Evolutionary conservation across 2,888 invertebrate species (phyloP).

Genomic region (Lomographa bimaculata): DNA sequence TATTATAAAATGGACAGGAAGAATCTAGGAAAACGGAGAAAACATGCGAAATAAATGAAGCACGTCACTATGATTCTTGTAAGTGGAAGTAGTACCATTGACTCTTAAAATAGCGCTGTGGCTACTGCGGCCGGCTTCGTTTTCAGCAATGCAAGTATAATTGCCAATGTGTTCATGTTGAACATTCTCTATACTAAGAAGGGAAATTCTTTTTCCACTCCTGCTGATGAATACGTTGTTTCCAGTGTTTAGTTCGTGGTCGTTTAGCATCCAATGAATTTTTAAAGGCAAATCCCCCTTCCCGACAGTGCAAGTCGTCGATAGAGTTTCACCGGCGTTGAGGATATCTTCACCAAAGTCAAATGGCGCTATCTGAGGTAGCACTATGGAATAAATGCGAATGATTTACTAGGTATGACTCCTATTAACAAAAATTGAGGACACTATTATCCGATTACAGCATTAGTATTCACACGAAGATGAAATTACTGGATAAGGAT

Average conservation of each 20-base stretch:
- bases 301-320: constrained; percentile 87
- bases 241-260: constrained; percentile 65
- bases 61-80: constrained; percentile 6
- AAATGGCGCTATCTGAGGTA: constrained; percentile 88
- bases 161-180: constrained; percentile 84
- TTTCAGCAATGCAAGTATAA: constrained; percentile 85
- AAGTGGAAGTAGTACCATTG: constrained; percentile 79
- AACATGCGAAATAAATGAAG: constrained; percentile 21
- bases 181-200: constrained; percentile 83
- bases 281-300: constrained; percentile 88
- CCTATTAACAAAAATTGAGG: no score
- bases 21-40: no score
- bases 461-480: no score
- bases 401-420: no score
- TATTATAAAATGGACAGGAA: no score
- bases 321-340: constrained; percentile 89
- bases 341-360: constrained; percentile 88
- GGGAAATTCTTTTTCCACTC: constrained; percentile 60
- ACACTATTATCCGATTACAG: no score
- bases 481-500: constrained; percentile 2
- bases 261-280: constrained; percentile 88
- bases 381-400: constrained; percentile 68
- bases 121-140: constrained; percentile 85
- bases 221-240: constrained; percentile 33
- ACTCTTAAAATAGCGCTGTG: constrained; percentile 86